A percentile compares a stretch with the other conserved stretches of the same genome.
Conservation (phyloP, 2,113 vertebrate species). For the Oncorhynchus keta region DNA sequence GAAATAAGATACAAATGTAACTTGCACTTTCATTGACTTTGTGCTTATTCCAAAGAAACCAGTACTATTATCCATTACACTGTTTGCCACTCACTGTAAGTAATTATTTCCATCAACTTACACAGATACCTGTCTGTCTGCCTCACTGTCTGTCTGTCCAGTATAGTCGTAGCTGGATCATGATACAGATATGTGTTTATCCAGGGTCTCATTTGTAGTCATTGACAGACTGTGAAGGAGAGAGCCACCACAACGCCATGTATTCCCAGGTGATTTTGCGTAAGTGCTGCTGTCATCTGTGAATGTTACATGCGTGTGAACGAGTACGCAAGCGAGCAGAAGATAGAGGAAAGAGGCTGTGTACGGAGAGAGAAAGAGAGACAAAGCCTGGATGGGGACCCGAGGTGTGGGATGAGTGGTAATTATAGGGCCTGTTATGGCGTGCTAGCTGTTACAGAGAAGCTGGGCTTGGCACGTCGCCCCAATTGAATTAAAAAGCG, state of each 20-base stretch:
- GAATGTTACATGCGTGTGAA: conserved; percentile 33
- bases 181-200: conserved; percentile 36
- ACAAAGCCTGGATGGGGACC: conserved; percentile 14
- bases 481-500: conserved; percentile 65
- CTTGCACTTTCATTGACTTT: conserved; percentile 59
- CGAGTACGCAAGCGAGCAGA: not conserved
- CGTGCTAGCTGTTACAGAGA: conserved; percentile 44
- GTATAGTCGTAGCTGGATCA: not conserved
- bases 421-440: conserved; percentile 64
- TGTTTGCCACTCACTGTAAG: too few species aligned
- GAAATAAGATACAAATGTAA: conserved; percentile 42
- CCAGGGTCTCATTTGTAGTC: conserved; percentile 43
- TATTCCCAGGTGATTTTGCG: conserved; percentile 43
- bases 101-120: conserved; percentile 6
- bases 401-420: conserved; percentile 45
- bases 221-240: conserved; percentile 42
- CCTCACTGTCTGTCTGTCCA: not conserved
- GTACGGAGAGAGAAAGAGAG: not conserved
- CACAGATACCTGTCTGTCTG: conserved; percentile 17
- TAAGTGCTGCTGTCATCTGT: conserved; percentile 18
- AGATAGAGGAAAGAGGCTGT: not conserved
- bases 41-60: conserved; percentile 50
- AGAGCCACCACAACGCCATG: conserved; percentile 27
- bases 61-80: conserved; percentile 52
- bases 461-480: conserved; percentile 56